Evolutionary conservation across 2,797 vertebrate species (phyloP).

Genomic region (Adrianichthys oophorus): DNA sequence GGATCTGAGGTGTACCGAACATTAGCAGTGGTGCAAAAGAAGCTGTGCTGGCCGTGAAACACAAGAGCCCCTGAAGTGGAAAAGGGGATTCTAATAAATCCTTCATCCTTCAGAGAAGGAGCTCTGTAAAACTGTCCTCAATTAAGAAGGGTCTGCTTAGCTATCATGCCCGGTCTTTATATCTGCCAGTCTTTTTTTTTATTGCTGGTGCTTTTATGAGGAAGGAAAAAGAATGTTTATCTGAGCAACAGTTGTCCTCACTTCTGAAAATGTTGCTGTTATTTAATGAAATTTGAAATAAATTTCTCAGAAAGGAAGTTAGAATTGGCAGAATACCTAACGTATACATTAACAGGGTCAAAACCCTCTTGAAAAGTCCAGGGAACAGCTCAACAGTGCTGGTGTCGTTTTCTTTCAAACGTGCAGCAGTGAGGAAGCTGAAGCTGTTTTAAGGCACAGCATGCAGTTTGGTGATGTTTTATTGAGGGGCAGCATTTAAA

Average conservation of each 20-base stretch:
- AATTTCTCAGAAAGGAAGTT: neutral
- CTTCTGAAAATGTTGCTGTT: slow-evolving; percentile 10
- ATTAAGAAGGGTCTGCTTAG: slow-evolving; percentile 47
- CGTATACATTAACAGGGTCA: neutral
- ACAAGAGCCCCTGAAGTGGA: slow-evolving; percentile 49
- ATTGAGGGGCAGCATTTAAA: neutral
- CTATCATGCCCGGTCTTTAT: slow-evolving; percentile 46
- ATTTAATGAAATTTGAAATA: slow-evolving; percentile 9
- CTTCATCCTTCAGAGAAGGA: slow-evolving; percentile 37
- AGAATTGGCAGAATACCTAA: neutral
- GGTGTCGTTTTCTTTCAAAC: neutral
- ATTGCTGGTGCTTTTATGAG: slow-evolving; percentile 17
- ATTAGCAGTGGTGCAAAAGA: slow-evolving; percentile 44
- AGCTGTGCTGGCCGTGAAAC: slow-evolving; percentile 43
- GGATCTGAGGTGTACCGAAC: slow-evolving; percentile 42
- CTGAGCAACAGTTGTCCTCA: slow-evolving; percentile 7
- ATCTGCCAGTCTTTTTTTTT: slow-evolving; percentile 22
- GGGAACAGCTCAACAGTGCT: too few species aligned
- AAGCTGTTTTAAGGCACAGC: neutral
- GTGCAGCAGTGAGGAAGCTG: neutral
- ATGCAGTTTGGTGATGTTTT: neutral
- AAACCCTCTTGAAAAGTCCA: neutral
- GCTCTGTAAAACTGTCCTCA: slow-evolving; percentile 53
- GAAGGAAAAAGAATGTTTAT: slow-evolving; percentile 33
- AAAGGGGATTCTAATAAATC: slow-evolving; percentile 68